Evolutionary conservation across 1,140 invertebrate genomes (phyloP).

Genomic region (Aphidius gifuensis): DNA sequence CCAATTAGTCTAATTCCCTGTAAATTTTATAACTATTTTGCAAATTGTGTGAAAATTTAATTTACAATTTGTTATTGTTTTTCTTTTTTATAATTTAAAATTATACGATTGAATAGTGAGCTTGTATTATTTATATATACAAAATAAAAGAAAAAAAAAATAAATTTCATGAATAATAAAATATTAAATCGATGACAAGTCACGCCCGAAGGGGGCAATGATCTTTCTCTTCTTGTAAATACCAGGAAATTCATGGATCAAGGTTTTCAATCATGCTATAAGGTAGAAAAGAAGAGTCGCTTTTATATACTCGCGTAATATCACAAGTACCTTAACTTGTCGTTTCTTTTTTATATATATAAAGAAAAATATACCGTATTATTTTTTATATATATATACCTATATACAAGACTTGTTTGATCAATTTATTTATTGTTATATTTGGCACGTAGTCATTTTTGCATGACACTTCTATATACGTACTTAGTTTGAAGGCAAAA

Average conservation of each 20-base stretch:
- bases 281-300: conserved; percentile 14
- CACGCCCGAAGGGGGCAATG: conserved; percentile 9
- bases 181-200: conserved; percentile 7
- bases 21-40: too few relatives aligned
- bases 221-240: conserved; percentile 1
- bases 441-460: conserved; percentile 17
- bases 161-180: conserved; percentile 16
- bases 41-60: too few relatives aligned
- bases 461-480: too few relatives aligned
- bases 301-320: conserved; percentile 1
- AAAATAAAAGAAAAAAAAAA: not conserved
- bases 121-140: too few relatives aligned
- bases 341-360: not conserved
- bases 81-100: too few relatives aligned
- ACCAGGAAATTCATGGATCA: conserved; percentile 10
- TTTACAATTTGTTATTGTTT: too few relatives aligned
- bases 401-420: not conserved
- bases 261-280: conserved; percentile 14
- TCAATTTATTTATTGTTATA: conserved; percentile 13
- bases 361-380: not conserved
- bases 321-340: not conserved
- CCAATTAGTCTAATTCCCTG: too few relatives aligned
- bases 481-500: not conserved
- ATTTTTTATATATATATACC: too few relatives aligned
- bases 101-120: too few relatives aligned